Base-by-base conservation (phyloP, 2,113 vertebrate species). In the Scolopax mira region DNA sequence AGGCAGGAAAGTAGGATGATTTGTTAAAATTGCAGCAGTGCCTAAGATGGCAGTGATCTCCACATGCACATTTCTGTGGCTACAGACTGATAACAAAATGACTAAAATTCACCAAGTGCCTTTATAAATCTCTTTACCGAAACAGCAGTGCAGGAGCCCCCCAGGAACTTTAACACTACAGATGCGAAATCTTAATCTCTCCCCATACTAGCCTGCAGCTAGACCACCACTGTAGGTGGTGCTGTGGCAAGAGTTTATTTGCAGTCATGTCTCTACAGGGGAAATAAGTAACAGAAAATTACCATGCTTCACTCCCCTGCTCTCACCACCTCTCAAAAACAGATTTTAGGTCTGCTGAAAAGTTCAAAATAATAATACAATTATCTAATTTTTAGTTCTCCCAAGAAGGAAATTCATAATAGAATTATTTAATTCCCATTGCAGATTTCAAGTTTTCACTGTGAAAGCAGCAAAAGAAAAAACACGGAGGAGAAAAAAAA, bases 181-280 rank as follows among this genome's bases (percentile, higher is more conserved):
- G 70, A 91, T 67, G 65, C 81, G 93, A 96, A 97, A 82, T 37
- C 75, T 93, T 96, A 89, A 97, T 97, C 60, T 96, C 58, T 91
- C 66, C 33, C 35, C 16, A 8, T 52, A 52, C 14, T 87, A 49
- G 77, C 89, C 94, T 94, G 88, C 66, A 97, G 96, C 87, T 85
- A 95, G 69, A 91, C 88, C 70, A 64, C 79, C 88, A 89, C 77
- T 78, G 79, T 85, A 95, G 79, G 88, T 93, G 82, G 66, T 94
- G 51, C 82, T 96, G 70, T 92, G 80, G 80, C 71, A 93, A 79
- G 51, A 85, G 31, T 79, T 65, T 48, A 31, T 58, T 71, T 81
- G 81, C 77, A 89, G 66, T 67, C 0, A 1, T 31, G 39, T 79
- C 74, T 87, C 90, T 88, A 64, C 66, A 89, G 79, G 85, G 61